Evolutionary conservation across 2,888 invertebrate genomes (phyloP).

Genomic region (Macaria notata): DNA sequence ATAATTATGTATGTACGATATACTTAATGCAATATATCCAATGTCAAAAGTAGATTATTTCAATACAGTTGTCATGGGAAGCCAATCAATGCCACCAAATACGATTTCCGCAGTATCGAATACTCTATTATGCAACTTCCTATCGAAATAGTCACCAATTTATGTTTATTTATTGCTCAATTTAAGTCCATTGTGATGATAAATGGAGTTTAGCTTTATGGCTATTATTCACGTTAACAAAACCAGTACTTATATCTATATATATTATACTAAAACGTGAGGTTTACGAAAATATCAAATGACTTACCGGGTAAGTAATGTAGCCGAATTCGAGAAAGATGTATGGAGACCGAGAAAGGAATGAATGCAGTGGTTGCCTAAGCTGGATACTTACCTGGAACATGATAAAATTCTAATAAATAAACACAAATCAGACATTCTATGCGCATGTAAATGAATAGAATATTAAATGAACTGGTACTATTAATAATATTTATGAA

Average conservation of each 20-base stretch:
- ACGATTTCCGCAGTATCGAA: constrained; percentile 1
- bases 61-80: too few species aligned
- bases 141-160: background rate
- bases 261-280: too few species aligned
- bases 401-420: background rate
- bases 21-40: too few species aligned
- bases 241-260: background rate
- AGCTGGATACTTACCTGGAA: constrained; percentile 15
- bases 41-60: too few species aligned
- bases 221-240: background rate
- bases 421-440: background rate
- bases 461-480: too few species aligned
- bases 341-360: constrained; percentile 7
- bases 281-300: background rate
- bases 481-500: too few species aligned
- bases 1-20: too few species aligned
- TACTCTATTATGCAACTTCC: constrained; percentile 12
- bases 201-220: background rate
- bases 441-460: too few species aligned
- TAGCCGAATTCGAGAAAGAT: background rate
- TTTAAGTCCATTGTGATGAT: background rate
- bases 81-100: too few species aligned
- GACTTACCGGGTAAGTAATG: constrained; percentile 8
- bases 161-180: background rate
- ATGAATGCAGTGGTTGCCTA: background rate